Base-by-base conservation (phyloP, 2,113 vertebrate species). In the Turdus rufiventris region DNA sequence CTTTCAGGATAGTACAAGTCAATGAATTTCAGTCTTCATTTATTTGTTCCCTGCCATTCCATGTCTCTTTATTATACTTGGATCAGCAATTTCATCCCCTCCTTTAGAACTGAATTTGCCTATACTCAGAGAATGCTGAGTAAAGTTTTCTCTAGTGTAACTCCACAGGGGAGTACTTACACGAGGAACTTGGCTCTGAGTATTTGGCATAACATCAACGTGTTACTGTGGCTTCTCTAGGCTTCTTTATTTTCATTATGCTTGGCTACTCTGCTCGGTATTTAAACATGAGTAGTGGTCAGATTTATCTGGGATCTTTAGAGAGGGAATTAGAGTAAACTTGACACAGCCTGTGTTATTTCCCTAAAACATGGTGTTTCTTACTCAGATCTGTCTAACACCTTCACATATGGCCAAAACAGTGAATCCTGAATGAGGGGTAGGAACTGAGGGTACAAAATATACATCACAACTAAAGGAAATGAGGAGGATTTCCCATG, bases 21-120 rank as follows among this genome's bases (percentile, higher is more conserved):
- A 91, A 62, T 81, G 67, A 97, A 53, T 94, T 96, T 95, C 86
- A 56, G 81, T 94, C 88, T 95, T 97, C 72, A 73, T 94, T 95
- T 89, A 78, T 91, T 91, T 86, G 67, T 65, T 93, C 67, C 31
- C 54, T 91, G 80, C 80, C 67, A 91, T 85, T 92, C 63, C 56
- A 38, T 78, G 60, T 71, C 48, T 89, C 80, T 95, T 95, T 92
- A 95, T 94, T 97, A 88, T 83, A 60, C 19, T 89, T 2, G 6
- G 85, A 86, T 96, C 91, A 97, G 67, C 0, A 2, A 81, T 94
- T 94, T 96, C 83, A 84, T 94, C 48, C 51, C 24, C n/a, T 42
- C 17, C 73, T 95, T 93, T 91, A 81, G 80, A 95, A 93, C 33
- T 81, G 83, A 93, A 89, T 91, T 92, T 94, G 63, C 53, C 45